Conservation (phyloP, 2,113 vertebrate genomes). For the Xerus inauris region DNA sequence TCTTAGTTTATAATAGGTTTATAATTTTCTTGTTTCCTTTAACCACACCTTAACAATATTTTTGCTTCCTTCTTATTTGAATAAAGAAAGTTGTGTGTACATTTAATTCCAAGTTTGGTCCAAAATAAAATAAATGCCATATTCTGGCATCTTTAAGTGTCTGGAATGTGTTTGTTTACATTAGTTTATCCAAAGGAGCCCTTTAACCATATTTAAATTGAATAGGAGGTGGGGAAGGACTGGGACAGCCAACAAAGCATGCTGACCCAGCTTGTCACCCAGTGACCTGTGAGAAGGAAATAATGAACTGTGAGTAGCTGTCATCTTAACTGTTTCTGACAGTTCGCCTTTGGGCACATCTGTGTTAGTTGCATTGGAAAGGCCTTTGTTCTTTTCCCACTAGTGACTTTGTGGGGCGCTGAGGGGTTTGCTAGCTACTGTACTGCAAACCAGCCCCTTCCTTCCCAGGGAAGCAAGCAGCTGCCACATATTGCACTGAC, state of each 20-base stretch:
- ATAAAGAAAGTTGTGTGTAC: conserved; percentile 7
- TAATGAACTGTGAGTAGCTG: conserved; percentile 99
- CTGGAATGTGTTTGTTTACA: conserved; percentile 80
- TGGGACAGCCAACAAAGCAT: conserved; percentile 91
- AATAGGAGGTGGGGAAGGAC: conserved; percentile 82
- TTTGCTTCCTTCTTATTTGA: background rate
- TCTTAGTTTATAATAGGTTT: too few species aligned
- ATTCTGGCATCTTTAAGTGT: conserved; percentile 45
- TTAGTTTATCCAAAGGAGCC: conserved; percentile 74
- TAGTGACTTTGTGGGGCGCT: conserved; percentile 90
- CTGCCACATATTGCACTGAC: conserved; percentile 87
- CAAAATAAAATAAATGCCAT: conserved; percentile 48
- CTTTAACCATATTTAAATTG: conserved; percentile 85
- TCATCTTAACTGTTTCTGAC: conserved; percentile 98
- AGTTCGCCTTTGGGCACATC: conserved; percentile 97
- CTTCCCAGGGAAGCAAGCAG: conserved; percentile 87
- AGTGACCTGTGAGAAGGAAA: conserved; percentile 99
- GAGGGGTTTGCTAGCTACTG: conserved; percentile 89
- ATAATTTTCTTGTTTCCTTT: conserved; percentile 77
- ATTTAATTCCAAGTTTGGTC: conserved; percentile 43
- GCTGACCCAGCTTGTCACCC: conserved; percentile 98
- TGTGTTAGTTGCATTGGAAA: conserved; percentile 92
- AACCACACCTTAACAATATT: conserved; percentile 65
- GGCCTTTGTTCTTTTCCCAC: conserved; percentile 93
- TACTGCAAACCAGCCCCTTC: conserved; percentile 87